Evolutionary conservation across 2,797 vertebrate genomes (phyloP).

Genomic region (Pangasius sanitwongsei): DNA sequence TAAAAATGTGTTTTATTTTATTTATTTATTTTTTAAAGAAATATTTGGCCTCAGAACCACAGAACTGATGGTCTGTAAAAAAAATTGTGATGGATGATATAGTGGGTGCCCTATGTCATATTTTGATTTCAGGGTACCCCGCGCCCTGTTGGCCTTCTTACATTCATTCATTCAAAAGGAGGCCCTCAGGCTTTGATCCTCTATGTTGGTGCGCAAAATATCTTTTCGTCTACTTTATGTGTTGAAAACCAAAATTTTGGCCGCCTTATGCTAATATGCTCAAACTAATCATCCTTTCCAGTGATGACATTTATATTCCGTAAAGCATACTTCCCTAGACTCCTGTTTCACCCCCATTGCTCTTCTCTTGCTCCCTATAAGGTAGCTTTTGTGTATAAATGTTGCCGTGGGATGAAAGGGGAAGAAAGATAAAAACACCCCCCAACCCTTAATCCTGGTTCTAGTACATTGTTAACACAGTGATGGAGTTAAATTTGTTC

Average conservation of each 20-base stretch:
- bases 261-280: conserved; percentile 38
- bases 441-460: conserved; percentile 6
- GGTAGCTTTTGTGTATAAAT: conserved; percentile 69
- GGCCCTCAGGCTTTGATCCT: conserved; percentile 94
- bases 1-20: conserved; percentile 34
- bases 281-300: conserved; percentile 70
- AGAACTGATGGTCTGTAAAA: conserved; percentile 45
- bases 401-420: conserved; percentile 58
- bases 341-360: neutral
- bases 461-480: neutral
- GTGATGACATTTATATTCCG: neutral
- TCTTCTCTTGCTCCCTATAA: neutral
- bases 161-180: conserved; percentile 90
- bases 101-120: conserved; percentile 65
- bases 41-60: neutral
- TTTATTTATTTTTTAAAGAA: neutral
- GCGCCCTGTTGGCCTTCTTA: conserved; percentile 64
- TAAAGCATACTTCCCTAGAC: neutral
- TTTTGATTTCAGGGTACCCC: conserved; percentile 76
- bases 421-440: conserved; percentile 53
- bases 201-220: conserved; percentile 70
- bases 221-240: conserved; percentile 79
- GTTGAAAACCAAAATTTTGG: conserved; percentile 24
- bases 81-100: conserved; percentile 75
- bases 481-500: neutral